These are phyloP conservation scores for Atopsyche davidsoni DNA, from an alignment of 1,140 invertebrate genomes.

Conservation along the genomic window DNA sequence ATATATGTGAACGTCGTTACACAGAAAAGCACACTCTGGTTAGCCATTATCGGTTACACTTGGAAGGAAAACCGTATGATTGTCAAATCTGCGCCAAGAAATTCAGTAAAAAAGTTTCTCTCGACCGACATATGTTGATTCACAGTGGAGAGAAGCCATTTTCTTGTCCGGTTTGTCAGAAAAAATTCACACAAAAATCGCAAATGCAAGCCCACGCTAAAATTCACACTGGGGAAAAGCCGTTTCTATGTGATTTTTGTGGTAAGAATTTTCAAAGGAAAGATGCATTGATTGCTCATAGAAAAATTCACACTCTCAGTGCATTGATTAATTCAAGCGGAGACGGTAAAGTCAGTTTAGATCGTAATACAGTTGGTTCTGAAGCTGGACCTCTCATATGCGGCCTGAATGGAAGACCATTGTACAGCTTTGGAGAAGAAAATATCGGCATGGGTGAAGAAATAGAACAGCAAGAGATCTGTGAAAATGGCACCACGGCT, in stretches of 20 bases:
- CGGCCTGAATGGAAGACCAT: slow-evolving; percentile 15
- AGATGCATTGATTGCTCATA: slow-evolving; percentile 22
- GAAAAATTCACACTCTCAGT: slow-evolving; percentile 24
- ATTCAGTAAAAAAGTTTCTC: slow-evolving; percentile 26
- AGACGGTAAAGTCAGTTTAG: too few species aligned
- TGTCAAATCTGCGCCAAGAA: slow-evolving; percentile 25
- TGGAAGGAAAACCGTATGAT: slow-evolving; percentile 23
- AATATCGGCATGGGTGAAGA: background rate
- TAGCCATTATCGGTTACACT: slow-evolving; percentile 20
- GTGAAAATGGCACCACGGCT: background rate
- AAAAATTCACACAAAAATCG: slow-evolving; percentile 55
- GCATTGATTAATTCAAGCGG: slow-evolving; percentile 3
- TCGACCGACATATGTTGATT: slow-evolving; percentile 55
- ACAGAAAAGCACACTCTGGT: slow-evolving; percentile 44
- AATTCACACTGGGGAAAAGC: slow-evolving; percentile 57
- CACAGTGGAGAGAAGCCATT: slow-evolving; percentile 59
- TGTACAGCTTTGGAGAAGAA: background rate
- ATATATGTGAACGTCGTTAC: slow-evolving; percentile 57
- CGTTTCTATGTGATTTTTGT: slow-evolving; percentile 56
- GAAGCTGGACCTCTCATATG: slow-evolving; percentile 11
- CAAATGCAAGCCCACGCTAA: slow-evolving; percentile 53
- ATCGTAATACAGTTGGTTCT: too few species aligned
- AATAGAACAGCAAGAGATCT: background rate
- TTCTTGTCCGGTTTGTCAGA: slow-evolving; percentile 59
- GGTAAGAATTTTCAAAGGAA: slow-evolving; percentile 56